These are phyloP conservation scores for Campylomormyrus tamandua DNA, from an alignment of 2,113 vertebrate species.

Conservation along the genomic window DNA sequence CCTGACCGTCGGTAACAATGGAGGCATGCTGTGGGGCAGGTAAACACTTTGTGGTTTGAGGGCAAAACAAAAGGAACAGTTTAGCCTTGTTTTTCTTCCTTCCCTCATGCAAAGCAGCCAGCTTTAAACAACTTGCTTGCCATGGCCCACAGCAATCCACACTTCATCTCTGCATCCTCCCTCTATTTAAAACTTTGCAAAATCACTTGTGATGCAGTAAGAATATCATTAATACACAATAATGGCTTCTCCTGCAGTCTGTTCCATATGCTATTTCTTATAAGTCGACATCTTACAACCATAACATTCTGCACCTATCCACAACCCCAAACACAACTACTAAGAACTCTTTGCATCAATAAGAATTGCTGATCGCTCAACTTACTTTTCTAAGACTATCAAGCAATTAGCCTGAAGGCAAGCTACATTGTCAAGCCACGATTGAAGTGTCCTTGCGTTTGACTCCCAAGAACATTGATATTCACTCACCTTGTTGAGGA, in stretches of 20 bases:
- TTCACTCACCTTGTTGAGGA: background rate
- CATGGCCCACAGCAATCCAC: background rate
- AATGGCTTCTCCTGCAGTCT: background rate
- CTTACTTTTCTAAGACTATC: background rate
- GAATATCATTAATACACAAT: background rate
- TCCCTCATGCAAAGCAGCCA: constrained; percentile 34
- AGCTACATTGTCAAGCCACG: background rate
- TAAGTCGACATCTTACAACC: background rate
- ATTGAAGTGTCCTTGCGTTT: background rate
- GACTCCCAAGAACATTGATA: background rate
- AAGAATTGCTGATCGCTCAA: background rate
- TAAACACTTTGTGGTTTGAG: constrained; percentile 39
- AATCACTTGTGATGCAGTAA: background rate
- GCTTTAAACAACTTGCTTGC: constrained; percentile 32
- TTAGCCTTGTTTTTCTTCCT: constrained; percentile 30
- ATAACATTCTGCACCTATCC: background rate
- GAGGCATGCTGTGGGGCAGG: constrained; percentile 37
- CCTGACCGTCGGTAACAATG: constrained; percentile 38
- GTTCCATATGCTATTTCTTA: background rate
- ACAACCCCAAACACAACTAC: background rate
- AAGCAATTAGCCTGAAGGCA: constrained; percentile 8
- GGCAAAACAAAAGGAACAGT: constrained; percentile 43
- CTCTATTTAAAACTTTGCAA: background rate
- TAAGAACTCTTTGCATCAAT: background rate
- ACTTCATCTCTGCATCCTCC: background rate